A percentile compares a stretch with the other conserved stretches of the same genome.
These are phyloP conservation scores for Cygnus buccinator DNA, from an alignment of 2,113 vertebrate genomes.

Conservation along the genomic window DNA sequence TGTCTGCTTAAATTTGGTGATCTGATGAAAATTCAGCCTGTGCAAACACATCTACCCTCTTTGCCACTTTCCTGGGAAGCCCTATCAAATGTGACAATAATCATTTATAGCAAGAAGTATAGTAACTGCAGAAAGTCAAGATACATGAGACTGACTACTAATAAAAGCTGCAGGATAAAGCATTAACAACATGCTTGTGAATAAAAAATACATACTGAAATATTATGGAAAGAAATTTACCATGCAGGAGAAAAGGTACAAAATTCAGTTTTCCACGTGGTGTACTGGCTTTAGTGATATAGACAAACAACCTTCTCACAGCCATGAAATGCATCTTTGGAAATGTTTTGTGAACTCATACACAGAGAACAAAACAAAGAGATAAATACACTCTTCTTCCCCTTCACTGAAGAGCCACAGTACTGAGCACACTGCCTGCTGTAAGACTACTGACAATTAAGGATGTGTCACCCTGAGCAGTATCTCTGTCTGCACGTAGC, in stretches of 20 bases:
- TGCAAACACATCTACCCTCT: not conserved
- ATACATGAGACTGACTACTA: not conserved
- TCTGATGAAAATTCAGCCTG: not conserved
- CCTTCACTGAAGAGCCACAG: slow-evolving; percentile 35
- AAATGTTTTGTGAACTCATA: slow-evolving; percentile 13
- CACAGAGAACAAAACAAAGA: not conserved
- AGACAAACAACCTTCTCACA: not conserved
- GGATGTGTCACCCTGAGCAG: slow-evolving; percentile 24
- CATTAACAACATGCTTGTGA: not conserved
- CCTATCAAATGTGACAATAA: not conserved
- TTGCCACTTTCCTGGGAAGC: not conserved
- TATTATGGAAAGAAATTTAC: not conserved
- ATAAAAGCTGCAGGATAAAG: not conserved
- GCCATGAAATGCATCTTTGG: not conserved
- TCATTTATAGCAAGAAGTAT: not conserved
- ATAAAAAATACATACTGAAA: not conserved
- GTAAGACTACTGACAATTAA: not conserved
- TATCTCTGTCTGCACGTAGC: not conserved
- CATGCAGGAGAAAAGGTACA: not conserved
- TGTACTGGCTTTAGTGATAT: not conserved
- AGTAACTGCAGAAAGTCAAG: not conserved
- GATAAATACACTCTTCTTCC: slow-evolving; percentile 10
- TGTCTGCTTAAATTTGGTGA: not conserved
- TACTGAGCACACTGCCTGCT: slow-evolving; percentile 24
- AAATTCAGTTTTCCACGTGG: not conserved